phyloP scores from a whole-genome alignment of 1,140 invertebrate species.

The Dendrolimus punctatus region DNA sequence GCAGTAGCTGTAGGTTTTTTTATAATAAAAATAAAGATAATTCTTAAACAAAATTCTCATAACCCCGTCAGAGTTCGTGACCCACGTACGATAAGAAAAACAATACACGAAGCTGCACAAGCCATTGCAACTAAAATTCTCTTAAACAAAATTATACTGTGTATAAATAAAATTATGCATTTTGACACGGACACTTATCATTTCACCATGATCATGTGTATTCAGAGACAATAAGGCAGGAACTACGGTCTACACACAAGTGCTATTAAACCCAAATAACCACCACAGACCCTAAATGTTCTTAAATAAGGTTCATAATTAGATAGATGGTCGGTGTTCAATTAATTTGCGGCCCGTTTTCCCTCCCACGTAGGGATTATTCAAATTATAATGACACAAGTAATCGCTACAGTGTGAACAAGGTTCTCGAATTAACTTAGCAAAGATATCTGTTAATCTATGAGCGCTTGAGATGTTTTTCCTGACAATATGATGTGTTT shows the following conservation, averaged over 20 bases:
- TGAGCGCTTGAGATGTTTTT: too few relatives aligned
- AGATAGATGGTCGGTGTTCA: constrained; percentile 4
- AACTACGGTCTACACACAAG: constrained; percentile 38
- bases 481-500: too few relatives aligned
- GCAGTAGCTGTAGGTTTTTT: too few relatives aligned
- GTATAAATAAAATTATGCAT: not conserved
- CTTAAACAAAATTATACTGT: too few relatives aligned
- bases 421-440: not conserved
- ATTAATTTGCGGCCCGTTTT: constrained; percentile 16
- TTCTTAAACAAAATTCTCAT: too few relatives aligned
- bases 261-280: not conserved
- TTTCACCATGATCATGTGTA: constrained; percentile 26
- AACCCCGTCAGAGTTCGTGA: too few relatives aligned
- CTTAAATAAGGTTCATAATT: constrained; percentile 8
- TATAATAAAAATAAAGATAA: too few relatives aligned
- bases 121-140: too few relatives aligned
- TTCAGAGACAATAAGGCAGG: constrained; percentile 51
- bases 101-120: too few relatives aligned
- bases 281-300: constrained; percentile 1
- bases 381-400: constrained; percentile 13
- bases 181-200: constrained; percentile 30
- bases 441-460: not conserved
- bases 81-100: too few relatives aligned
- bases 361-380: not conserved
- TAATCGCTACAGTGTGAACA: constrained; percentile 3